Evolutionary conservation across 2,797 vertebrate genomes (phyloP).

Genomic region (Muscicapa striata): DNA sequence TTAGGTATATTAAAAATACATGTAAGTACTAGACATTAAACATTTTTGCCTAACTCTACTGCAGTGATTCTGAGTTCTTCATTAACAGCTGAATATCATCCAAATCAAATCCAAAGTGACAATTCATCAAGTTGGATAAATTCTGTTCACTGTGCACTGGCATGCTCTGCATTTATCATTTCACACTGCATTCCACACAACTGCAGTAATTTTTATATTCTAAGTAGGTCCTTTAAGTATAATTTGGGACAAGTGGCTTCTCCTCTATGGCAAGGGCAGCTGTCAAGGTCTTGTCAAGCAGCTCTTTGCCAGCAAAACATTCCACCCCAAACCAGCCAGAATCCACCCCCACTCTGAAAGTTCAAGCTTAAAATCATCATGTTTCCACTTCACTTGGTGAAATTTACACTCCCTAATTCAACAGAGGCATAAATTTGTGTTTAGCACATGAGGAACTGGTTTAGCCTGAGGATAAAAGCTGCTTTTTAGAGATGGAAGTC

Average conservation of each 20-base stretch:
- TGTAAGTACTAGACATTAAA: slow-evolving; percentile 62
- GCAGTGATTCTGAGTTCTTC: slow-evolving; percentile 43
- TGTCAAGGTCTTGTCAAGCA: neutral
- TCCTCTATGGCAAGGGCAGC: neutral
- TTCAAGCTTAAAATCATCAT: neutral
- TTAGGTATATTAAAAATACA: slow-evolving; percentile 65
- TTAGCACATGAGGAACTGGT: neutral
- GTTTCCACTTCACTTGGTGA: neutral
- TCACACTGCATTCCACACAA: neutral
- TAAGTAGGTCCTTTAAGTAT: neutral
- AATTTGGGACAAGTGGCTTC: neutral
- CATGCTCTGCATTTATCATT: neutral
- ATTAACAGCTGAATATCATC: neutral
- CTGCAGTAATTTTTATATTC: neutral
- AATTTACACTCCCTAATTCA: neutral
- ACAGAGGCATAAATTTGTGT: neutral
- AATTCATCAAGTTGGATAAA: slow-evolving; percentile 25
- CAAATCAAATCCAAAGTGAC: slow-evolving; percentile 62
- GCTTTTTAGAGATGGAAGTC: neutral
- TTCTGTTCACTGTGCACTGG: neutral
- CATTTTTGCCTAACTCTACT: slow-evolving; percentile 36
- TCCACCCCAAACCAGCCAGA: neutral
- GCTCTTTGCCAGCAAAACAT: neutral
- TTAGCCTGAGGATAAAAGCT: neutral
- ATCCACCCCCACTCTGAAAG: neutral